Base-by-base conservation (phyloP, 2,888 invertebrate species). In the Drosophila subsilvestris region DNA sequence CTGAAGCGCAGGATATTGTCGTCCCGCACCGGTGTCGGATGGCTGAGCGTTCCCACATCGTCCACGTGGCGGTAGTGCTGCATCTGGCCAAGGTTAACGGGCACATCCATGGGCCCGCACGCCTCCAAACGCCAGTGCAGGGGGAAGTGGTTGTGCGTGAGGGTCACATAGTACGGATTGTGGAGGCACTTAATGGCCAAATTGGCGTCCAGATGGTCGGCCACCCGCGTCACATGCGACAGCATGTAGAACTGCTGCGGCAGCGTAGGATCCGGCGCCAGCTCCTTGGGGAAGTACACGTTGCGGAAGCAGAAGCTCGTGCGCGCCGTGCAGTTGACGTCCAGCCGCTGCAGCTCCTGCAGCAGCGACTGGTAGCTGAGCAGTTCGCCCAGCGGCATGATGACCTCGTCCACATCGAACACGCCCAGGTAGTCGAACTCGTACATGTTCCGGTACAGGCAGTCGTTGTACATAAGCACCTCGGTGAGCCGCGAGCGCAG, bases 101-200 rank as follows among this genome's bases (percentile, higher is more conserved):
- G 95, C 74, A 98, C 94, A 58, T 96, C 94, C 92, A 95, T 96
- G 53, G 96, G 95, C 25, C 95, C 95, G 91, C 97, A 97, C 4
- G 96, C 95, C 45, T 96, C 95, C 22, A 4, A 0, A 9, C 96
- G 93, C 91, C 97, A 97, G 50, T 95, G 95, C 78, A 97, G 91
- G 17, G 98, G 97, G 90, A 97, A 97, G 92, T 98, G 98, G 92
- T 98, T 98, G 93, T 98, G 98, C 70, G 98, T 93, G 22, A 96
- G 95, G 47, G 97, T 93, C 61, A 97, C 97, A 88, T 96, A 94
- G 84, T 96, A 96, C 27, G 97, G 96, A 92, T 97, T 96, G 92
- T 98, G 98, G 93, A 98, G 97, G 91, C 97, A 97, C 93, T 98
- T 98, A 78, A 97, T 95, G 91, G 97, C 97, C 91, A 95, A 95